These are phyloP conservation scores for Tiphia femorata DNA, from an alignment of 2,888 invertebrate genomes.

Conservation along the genomic window DNA sequence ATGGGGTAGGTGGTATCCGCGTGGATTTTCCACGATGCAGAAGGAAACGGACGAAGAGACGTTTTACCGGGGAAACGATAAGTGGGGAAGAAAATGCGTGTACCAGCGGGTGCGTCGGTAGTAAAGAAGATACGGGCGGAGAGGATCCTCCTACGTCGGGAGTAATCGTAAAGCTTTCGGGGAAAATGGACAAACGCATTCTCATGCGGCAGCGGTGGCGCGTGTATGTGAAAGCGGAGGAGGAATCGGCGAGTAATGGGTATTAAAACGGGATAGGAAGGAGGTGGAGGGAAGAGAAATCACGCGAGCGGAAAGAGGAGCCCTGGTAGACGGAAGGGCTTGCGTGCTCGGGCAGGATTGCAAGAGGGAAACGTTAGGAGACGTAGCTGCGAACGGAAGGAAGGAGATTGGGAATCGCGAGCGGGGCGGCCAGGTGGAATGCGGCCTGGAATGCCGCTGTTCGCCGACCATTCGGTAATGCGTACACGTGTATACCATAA, in stretches of 20 bases:
- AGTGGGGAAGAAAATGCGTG: conserved; percentile 4
- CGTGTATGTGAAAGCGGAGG: too few species aligned
- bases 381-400: neutral
- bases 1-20: too few species aligned
- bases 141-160: too few species aligned
- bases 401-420: conserved; percentile 39
- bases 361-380: neutral
- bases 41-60: neutral
- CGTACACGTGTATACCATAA: conserved; percentile 40
- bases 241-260: neutral
- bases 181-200: too few species aligned
- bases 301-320: too few species aligned
- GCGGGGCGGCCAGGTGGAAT: conserved; percentile 44
- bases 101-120: too few species aligned
- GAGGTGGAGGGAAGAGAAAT: neutral
- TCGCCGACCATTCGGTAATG: conserved; percentile 40
- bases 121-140: too few species aligned
- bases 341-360: too few species aligned
- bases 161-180: too few species aligned
- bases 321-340: neutral
- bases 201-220: too few species aligned
- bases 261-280: neutral
- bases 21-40: too few species aligned
- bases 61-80: neutral
- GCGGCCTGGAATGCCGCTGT: conserved; percentile 45